Evolutionary conservation across 1,140 invertebrate genomes (phyloP).

Genomic region (Drosophila nebulosa): DNA sequence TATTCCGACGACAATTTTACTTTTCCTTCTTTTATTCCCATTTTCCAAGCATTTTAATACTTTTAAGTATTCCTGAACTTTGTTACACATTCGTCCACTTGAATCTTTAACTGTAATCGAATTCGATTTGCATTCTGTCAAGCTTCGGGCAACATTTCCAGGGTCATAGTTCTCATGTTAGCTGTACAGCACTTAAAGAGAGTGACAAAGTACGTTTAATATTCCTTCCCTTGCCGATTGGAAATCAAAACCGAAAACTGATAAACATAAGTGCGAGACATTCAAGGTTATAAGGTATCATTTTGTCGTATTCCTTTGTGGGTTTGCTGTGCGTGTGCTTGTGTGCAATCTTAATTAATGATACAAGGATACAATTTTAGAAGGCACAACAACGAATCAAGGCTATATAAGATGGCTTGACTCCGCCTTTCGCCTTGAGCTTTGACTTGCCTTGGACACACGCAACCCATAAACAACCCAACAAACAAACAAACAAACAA

Average conservation of each 20-base stretch:
- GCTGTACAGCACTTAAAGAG: too few relatives aligned
- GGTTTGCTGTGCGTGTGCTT: neutral
- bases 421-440: neutral
- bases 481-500: neutral
- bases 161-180: too few relatives aligned
- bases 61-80: too few relatives aligned
- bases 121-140: too few relatives aligned
- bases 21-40: too few relatives aligned
- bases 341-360: slow-evolving; percentile 12
- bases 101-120: neutral
- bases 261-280: neutral
- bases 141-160: too few relatives aligned
- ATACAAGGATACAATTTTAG: slow-evolving; percentile 16
- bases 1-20: too few relatives aligned
- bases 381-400: slow-evolving; percentile 4
- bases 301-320: neutral
- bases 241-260: neutral
- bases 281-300: neutral
- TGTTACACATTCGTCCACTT: too few relatives aligned
- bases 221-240: neutral
- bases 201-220: neutral
- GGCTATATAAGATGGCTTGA: slow-evolving; percentile 8
- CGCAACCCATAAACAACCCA: neutral
- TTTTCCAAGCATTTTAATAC: too few relatives aligned
- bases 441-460: slow-evolving; percentile 6